A percentile compares a stretch with the other conserved stretches of the same genome.
Evolutionary conservation across 2,888 invertebrate species (phyloP).

Genomic region (Arge pagana): DNA sequence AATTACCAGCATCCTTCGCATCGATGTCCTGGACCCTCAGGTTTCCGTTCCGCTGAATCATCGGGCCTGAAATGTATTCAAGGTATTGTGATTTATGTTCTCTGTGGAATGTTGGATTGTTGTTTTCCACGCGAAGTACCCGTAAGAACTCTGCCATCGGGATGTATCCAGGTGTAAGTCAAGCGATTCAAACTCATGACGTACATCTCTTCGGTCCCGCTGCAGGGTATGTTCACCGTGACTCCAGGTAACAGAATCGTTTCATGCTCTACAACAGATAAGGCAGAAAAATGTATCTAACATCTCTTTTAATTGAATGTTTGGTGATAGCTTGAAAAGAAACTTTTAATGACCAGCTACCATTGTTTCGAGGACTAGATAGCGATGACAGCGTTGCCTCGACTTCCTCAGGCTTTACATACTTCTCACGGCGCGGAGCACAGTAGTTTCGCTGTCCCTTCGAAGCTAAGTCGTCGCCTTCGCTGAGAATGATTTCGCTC

Average conservation of each 20-base stretch:
- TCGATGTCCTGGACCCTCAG: conserved; percentile 43
- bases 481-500: conserved; percentile 38
- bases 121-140: conserved; percentile 30
- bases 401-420: conserved; percentile 39
- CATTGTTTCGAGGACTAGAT: too few species aligned
- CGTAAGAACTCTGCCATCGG: conserved; percentile 37
- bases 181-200: conserved; percentile 40
- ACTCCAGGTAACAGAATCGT: conserved; percentile 42
- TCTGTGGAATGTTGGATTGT: too few species aligned
- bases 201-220: conserved; percentile 35
- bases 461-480: conserved; percentile 32
- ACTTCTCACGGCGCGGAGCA: conserved; percentile 33
- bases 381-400: conserved; percentile 36
- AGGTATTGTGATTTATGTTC: too few species aligned
- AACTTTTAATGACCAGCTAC: too few species aligned
- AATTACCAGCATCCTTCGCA: conserved; percentile 43
- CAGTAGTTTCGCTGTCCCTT: too few species aligned
- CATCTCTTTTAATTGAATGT: background rate
- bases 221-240: conserved; percentile 45
- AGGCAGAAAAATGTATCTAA: background rate
- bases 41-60: conserved; percentile 41
- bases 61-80: conserved; percentile 35
- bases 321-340: too few species aligned
- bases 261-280: conserved; percentile 34
- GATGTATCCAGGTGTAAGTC: conserved; percentile 44